These are phyloP conservation scores for Platalea minor DNA, from an alignment of 2,797 vertebrate species.

Conservation along the genomic window DNA sequence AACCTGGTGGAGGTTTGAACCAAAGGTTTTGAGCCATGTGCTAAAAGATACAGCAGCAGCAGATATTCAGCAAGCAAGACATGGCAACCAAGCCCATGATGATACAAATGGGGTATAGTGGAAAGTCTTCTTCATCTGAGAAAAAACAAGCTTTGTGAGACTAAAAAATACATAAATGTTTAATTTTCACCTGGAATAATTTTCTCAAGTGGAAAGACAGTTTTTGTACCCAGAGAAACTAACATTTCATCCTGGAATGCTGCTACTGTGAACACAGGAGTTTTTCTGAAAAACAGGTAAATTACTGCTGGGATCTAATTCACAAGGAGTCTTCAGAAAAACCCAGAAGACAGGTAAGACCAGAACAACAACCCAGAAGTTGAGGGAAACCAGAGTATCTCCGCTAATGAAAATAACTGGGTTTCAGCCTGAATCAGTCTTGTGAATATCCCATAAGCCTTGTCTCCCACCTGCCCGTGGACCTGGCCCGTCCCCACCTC, in stretches of 20 bases:
- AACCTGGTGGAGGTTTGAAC: neutral
- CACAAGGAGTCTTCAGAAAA: neutral
- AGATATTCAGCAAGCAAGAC: neutral
- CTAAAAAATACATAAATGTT: neutral
- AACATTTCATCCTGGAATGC: neutral
- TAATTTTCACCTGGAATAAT: neutral
- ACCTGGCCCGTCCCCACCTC: too few species aligned
- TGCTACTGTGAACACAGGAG: neutral
- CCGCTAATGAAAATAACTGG: neutral
- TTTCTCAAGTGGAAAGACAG: neutral
- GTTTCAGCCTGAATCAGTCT: neutral
- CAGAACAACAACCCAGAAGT: neutral
- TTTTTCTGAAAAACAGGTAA: neutral
- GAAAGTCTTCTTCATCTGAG: neutral
- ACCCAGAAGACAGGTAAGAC: neutral
- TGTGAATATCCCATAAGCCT: fast-evolving
- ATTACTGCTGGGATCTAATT: neutral
- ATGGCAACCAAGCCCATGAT: neutral
- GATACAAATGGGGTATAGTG: neutral
- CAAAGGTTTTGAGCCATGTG: fast-evolving
- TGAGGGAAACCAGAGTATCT: neutral
- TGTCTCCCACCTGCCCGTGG: fast-evolving
- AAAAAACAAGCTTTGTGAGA: neutral
- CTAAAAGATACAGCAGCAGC: neutral
- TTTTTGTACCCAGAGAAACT: neutral